Base-by-base conservation (phyloP, 2,888 invertebrate genomes). In the Drosophila nigricruria region DNA sequence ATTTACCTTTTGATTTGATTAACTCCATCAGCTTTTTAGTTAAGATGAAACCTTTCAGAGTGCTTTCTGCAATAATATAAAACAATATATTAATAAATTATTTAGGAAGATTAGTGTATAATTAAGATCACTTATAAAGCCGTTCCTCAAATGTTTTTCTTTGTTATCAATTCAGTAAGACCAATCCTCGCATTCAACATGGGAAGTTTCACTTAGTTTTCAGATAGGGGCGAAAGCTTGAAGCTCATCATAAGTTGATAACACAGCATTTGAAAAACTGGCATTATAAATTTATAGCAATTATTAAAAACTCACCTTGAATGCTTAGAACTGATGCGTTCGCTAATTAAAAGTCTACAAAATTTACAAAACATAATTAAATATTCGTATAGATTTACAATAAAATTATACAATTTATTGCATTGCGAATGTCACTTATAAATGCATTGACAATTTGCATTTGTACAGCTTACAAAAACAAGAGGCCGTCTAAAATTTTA, bases 121-220 rank as follows among this genome's bases (percentile, higher is more conserved):
- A 14, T 45, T 14, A 12, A 57, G 9, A 38, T 25, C 0, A 27
- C 25, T 18, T 38, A 47, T 54, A 32, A 32, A 18, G 12, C 18
- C 1, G 38, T 18, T 10, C 40, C 30, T 56, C 14, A 61, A 71
- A 59, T 50, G 12, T 49, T 60, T 63, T 63, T 14, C 0, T 50
- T 23, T 64, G 40, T 57, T 42, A 14, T 49, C 34, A 34, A 52
- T 72, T 90, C 90, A 90, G 90, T 80, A 90, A 90, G 90, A 91
- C 90, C 85, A 91, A 91, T 90, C 81, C 81, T 78, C 85, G 87
- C 84, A 84, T 79, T 91, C 88, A 90, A 81, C 90, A 89, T 58
- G 74, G 70, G 78, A 88, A 86, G 89, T 88, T 89, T 82, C 78
- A n/a, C 68, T 79, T 65, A 62, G 34, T 65, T 69, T 87, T 89